Base-by-base conservation (phyloP, 2,113 vertebrate genomes). In the Semnopithecus entellus region DNA sequence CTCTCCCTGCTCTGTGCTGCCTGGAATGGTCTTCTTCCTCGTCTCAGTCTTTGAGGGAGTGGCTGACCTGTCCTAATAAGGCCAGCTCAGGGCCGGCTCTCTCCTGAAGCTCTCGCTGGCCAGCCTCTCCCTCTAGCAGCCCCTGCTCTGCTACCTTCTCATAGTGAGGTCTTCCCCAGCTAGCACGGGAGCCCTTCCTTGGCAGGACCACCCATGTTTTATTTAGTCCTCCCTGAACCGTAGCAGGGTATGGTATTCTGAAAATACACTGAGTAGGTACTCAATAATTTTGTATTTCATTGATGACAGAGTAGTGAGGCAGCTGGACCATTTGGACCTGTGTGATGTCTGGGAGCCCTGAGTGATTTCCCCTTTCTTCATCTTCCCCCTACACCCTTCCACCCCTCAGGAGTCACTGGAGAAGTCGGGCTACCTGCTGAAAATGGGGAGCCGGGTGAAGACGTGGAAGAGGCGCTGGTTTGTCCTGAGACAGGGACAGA, bases 381-480 rank as follows among this genome's bases (percentile, higher is more conserved):
- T 75, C 35, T 5, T 35, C 12, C 3, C 48, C 32, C 14, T 10
- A 25, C 90, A 91, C 76, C 55, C 40, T 25, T 89, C n/a, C 82
- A 92, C 66, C 38, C 59, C 32, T 97, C 82, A 99, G 99, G 99
- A 99, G 85, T 98, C 99, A 5, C 99, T 99, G 98, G 99, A 99
- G 98, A 99, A 99, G 98, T 99, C 99, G 0, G 99, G 99, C 6
- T 99, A 99, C 98, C 99, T 99, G 96, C 98, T 99, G 97, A 99
- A 99, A 98, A 99, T 99, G 99, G 99, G 99, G 96, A 99, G 99
- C 40, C 99, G 99, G 98, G 99, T 99, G 98, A 99, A 99, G 98
- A 99, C 99, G 0, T 99, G 99, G 99, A 99, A 99, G 98, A 99
- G 99, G 97, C 99, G 99, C 97, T 99, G 99, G 99, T 99, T 99